A percentile compares a stretch with the other conserved stretches of the same genome.
Conservation (phyloP, 2,888 invertebrate genomes). For the Saturnia japonica region DNA sequence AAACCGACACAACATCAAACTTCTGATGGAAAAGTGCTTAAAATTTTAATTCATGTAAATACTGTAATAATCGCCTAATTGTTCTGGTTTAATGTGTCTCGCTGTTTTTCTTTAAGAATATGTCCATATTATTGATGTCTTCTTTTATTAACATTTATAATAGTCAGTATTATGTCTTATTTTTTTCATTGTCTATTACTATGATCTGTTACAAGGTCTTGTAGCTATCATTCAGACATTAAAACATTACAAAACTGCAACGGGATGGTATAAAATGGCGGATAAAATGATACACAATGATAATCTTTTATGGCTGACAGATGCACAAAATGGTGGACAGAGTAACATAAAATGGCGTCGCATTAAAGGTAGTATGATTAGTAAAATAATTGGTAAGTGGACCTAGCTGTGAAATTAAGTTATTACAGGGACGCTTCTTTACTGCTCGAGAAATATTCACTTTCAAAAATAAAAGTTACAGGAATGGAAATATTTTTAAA, state of each 20-base stretch:
- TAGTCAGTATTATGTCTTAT: slow-evolving; percentile 51
- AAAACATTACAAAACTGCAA: slow-evolving; percentile 38
- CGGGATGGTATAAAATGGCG: slow-evolving; percentile 32
- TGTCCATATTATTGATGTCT: slow-evolving; percentile 2
- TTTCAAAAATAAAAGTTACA: not conserved
- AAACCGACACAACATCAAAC: slow-evolving; percentile 38
- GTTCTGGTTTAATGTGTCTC: not conserved
- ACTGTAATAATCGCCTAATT: slow-evolving; percentile 3
- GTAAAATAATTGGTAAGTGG: slow-evolving; percentile 46
- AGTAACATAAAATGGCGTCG: slow-evolving; percentile 33
- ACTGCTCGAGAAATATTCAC: not conserved
- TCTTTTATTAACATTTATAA: slow-evolving; percentile 6
- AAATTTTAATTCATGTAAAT: not conserved
- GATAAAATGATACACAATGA: slow-evolving; percentile 6
- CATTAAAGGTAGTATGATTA: slow-evolving; percentile 46
- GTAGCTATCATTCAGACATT: slow-evolving; percentile 48
- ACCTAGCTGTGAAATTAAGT: slow-evolving; percentile 5
- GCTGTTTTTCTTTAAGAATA: slow-evolving; percentile 11
- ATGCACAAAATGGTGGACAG: slow-evolving; percentile 19
- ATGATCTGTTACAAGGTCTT: slow-evolving; percentile 76
- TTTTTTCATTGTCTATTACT: slow-evolving; percentile 62
- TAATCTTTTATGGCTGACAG: slow-evolving; percentile 6
- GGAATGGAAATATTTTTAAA: not conserved
- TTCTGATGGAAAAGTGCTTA: slow-evolving; percentile 25
- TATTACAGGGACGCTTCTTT: not conserved